Percentiles rank a stretch among this genome's conserved stretches.
These are phyloP conservation scores for Margarornis squamiger DNA, from an alignment of 2,797 vertebrate species.

Conservation along the genomic window DNA sequence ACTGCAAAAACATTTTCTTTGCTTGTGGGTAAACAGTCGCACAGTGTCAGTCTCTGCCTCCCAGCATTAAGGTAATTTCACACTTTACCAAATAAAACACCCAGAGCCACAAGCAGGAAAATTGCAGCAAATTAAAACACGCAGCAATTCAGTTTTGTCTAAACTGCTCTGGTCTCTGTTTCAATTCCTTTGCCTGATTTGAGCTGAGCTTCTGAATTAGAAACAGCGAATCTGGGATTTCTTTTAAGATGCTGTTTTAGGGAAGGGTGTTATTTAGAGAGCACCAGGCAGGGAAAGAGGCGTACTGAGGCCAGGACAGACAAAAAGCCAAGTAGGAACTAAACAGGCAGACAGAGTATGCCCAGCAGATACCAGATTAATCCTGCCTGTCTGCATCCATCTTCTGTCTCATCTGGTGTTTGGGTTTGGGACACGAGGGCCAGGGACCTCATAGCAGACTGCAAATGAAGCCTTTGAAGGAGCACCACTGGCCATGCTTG, in stretches of 20 bases:
- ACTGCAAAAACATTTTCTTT: slow-evolving; percentile 50
- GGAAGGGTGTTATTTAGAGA: neutral
- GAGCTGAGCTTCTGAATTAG: slow-evolving; percentile 54
- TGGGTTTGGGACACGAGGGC: neutral
- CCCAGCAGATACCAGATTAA: neutral
- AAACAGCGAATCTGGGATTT: neutral
- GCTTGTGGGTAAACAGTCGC: slow-evolving; percentile 51
- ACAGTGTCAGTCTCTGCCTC: slow-evolving; percentile 51
- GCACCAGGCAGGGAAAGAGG: neutral
- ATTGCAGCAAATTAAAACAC: slow-evolving; percentile 29
- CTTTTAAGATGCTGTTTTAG: neutral
- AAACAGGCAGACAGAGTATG: neutral
- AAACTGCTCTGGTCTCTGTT: slow-evolving; percentile 23
- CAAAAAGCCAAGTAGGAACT: neutral
- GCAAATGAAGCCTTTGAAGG: neutral
- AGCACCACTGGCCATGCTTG: accelerated
- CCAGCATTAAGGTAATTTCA: slow-evolving; percentile 67
- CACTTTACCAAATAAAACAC: slow-evolving; percentile 56
- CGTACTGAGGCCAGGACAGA: neutral
- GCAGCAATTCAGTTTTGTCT: neutral
- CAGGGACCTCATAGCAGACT: neutral
- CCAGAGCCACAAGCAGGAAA: neutral
- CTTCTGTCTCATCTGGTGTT: neutral
- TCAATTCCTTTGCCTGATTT: slow-evolving; percentile 42
- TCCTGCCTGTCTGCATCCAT: neutral